Evolutionary conservation across 2,797 vertebrate genomes (phyloP), one percentile per base, ranked within the genome.

Genomic region (Onychomys torridus): DNA sequence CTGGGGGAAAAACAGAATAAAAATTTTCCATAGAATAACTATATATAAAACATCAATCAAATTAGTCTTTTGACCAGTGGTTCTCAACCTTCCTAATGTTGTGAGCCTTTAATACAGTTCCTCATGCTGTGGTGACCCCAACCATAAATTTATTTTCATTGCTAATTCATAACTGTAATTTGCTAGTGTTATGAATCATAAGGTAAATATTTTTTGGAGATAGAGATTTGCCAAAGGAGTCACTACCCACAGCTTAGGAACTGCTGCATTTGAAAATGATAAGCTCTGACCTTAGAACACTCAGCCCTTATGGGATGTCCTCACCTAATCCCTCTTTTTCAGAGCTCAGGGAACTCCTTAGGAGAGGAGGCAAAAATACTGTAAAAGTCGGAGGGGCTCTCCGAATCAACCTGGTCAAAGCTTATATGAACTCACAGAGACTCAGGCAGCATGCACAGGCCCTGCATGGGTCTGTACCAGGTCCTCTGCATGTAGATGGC

Each of bases 241-340:
- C 11, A 5, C 71, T 23, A 43, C n/a, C 37, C 71, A 73, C 71
- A 40, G 71, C 5, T 73, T 40, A 21, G 25, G 37, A 40, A 73
- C 71, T 25, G 37, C 37, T 40, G 37, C 94, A 73, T 92, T 94
- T 91, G 29, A 67, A 95, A 95, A 93, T 83, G 95, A 32, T 14
- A 57, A 76, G 55, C 11, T 16, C 21, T 52, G 63, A 67, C 21
- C 83, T 46, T 85, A 34, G 65, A 85, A 25, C 32, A 25, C 32
- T 25, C 63, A 69, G 63, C 19, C 63, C 12, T 69, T 52, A 52
- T 25, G 83, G 63, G 32, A 37, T 25, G 46, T n/a, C 32, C n/a
- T 43, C 63, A 52, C 27, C 32, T 17, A 63, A 29, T 32, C 27
- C 17, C 40, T 84, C 59, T 7, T 34, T 34, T 21, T 69, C 43